Percentiles rank a stretch among this genome's conserved stretches.
These are phyloP conservation scores for Sitophilus oryzae DNA, from an alignment of 1,140 invertebrate genomes.

Conservation along the genomic window DNA sequence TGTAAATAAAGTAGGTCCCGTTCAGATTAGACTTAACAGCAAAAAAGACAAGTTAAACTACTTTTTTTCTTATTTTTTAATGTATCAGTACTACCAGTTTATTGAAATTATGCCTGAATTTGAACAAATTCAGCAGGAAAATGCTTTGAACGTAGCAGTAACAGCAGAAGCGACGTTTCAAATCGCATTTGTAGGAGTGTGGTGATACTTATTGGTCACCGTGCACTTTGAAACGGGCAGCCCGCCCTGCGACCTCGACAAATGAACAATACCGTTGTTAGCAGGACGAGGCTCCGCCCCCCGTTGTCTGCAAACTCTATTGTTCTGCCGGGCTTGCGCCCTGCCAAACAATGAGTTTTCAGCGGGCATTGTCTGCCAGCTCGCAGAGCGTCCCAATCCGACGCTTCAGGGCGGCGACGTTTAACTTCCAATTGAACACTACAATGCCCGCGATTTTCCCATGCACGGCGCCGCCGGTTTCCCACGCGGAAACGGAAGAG, in stretches of 20 bases:
- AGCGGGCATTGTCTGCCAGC: slow-evolving; percentile 38
- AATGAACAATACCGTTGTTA: slow-evolving; percentile 41
- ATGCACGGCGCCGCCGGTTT: background rate
- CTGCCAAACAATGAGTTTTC: slow-evolving; percentile 39
- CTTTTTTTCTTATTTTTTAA: too few species aligned
- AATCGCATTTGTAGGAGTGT: background rate
- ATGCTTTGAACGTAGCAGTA: too few species aligned
- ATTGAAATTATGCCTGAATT: too few species aligned
- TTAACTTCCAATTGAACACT: slow-evolving; percentile 27
- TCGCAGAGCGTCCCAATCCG: slow-evolving; percentile 40
- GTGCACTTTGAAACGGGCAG: slow-evolving; percentile 16
- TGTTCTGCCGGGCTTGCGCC: slow-evolving; percentile 40
- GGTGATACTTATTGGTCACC: slow-evolving; percentile 30
- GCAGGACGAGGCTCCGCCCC: slow-evolving; percentile 37
- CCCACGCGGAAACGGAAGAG: too few species aligned
- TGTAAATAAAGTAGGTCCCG: too few species aligned
- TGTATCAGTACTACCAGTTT: too few species aligned
- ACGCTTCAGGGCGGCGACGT: slow-evolving; percentile 38
- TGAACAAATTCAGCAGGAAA: too few species aligned
- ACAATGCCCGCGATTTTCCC: slow-evolving; percentile 21
- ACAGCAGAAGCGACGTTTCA: too few species aligned
- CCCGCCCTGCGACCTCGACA: slow-evolving; percentile 34
- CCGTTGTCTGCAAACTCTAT: slow-evolving; percentile 41
- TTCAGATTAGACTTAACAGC: too few species aligned
- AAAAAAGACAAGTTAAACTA: too few species aligned